phyloP scores from a whole-genome alignment of 2,113 vertebrate species.

The Noturus placidus region DNA sequence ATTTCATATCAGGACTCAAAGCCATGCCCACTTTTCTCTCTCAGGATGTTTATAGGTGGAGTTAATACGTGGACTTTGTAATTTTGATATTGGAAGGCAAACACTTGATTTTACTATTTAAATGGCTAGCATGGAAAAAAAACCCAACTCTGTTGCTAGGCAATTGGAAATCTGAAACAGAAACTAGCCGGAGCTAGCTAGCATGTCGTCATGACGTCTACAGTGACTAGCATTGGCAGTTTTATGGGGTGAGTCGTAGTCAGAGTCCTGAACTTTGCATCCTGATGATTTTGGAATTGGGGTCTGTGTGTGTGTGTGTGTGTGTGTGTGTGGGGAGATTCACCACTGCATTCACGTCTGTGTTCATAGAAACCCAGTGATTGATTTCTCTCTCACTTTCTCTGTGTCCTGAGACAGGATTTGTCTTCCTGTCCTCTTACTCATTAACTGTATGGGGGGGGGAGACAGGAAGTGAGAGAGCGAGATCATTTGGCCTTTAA shows the following conservation, averaged over 20 bases:
- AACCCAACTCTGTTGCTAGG: neutral
- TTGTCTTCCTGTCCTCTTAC: conserved; percentile 13
- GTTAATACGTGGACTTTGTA: neutral
- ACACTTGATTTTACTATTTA: neutral
- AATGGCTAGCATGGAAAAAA: neutral
- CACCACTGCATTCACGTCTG: conserved; percentile 11
- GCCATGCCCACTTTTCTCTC: neutral
- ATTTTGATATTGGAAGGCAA: neutral
- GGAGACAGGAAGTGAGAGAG: conserved; percentile 50
- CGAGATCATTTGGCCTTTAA: conserved; percentile 13
- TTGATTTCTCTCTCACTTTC: conserved; percentile 3
- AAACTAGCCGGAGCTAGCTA: neutral
- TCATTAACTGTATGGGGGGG: neutral
- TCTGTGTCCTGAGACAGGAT: neutral
- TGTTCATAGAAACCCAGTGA: conserved; percentile 20
- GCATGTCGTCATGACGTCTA: neutral
- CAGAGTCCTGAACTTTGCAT: neutral
- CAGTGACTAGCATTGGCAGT: neutral
- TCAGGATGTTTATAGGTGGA: neutral
- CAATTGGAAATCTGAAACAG: neutral
- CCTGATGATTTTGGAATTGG: neutral
- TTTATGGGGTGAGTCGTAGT: neutral
- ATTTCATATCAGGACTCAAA: neutral
- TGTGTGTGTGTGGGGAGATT: neutral
- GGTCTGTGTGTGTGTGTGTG: neutral